Base-by-base conservation (phyloP, 2,888 invertebrate genomes). In the Agriopis leucophaearia region DNA sequence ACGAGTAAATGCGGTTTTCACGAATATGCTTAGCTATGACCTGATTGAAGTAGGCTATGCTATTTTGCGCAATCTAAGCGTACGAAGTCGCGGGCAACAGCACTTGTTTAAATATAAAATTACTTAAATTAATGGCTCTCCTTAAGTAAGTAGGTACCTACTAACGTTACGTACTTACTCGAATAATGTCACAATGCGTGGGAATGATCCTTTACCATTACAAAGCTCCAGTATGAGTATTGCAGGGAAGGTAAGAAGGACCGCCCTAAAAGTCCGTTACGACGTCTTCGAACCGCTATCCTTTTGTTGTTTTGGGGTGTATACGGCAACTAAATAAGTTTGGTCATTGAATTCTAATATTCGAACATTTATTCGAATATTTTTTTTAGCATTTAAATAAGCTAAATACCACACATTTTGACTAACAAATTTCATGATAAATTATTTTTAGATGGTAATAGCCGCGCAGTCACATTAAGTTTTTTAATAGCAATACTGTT, bases 221-320 rank as follows among this genome's bases (percentile, higher is more conserved):
- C 82, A 86, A 85, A 84, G 83, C 76, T 75, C 65, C 74, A 72
- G 72, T 75, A 82, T 45, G n/a, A 79, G 75, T 71, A 59, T 67
- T 74, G 85, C 81, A 76, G 85, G 85, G 86, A 89, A 89, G 86
- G 85, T 84, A 88, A 84, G 82, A 85, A 86, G 78, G 83, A 90
- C 27, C 16, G 44, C 18, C 64, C 64, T 10, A 89, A 92, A 91
- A 88, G 88, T 89, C 92, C 93, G 93, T 93, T 94, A 92, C 86
- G 64, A 59, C 47, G 51, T 57, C 60, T 64, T 51, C 64, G 85
- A 81, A 81, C 87, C 89, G 88, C 89, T 90, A 88, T 83, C 69
- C 76, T 88, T 83, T 93, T 93, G 90, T 92, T 88, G 82, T 86
- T 78, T 80, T 73, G 73, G 66, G 71, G 69, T 74, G 68, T 55